phyloP scores from a whole-genome alignment of 1,140 invertebrate species.

The Coenobita brevimanus region DNA sequence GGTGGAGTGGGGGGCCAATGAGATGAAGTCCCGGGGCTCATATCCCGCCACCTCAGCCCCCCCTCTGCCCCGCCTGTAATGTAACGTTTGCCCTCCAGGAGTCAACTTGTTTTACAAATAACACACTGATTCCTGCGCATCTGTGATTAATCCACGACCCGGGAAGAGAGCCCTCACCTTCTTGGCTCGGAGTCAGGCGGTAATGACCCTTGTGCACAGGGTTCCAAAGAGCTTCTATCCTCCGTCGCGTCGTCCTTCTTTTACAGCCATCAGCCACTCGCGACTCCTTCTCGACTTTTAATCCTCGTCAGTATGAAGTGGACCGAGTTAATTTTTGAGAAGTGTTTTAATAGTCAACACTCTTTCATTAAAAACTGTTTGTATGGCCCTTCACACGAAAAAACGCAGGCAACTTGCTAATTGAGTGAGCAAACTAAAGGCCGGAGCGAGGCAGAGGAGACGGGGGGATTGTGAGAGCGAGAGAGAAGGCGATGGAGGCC shows the following conservation, averaged over 20 bases:
- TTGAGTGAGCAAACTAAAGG: slow-evolving; percentile 66
- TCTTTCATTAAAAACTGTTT: slow-evolving; percentile 70
- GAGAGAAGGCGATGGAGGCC: slow-evolving; percentile 9
- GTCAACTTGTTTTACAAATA: slow-evolving; percentile 70
- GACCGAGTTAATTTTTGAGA: slow-evolving; percentile 70
- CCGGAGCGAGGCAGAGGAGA: slow-evolving; percentile 30
- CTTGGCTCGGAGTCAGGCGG: background rate
- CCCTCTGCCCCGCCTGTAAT: slow-evolving; percentile 50
- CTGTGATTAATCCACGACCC: slow-evolving; percentile 66
- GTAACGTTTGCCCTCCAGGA: slow-evolving; percentile 67
- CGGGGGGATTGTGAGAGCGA: slow-evolving; percentile 50
- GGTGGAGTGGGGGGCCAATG: slow-evolving; percentile 21
- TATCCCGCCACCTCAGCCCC: background rate
- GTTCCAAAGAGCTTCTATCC: background rate
- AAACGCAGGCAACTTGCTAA: slow-evolving; percentile 69
- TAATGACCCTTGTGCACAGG: slow-evolving; percentile 10
- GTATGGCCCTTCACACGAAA: slow-evolving; percentile 68
- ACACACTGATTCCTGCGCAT: slow-evolving; percentile 70
- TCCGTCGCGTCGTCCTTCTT: background rate
- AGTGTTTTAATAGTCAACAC: slow-evolving; percentile 70
- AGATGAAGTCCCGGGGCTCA: slow-evolving; percentile 27
- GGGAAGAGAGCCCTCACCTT: slow-evolving; percentile 30
- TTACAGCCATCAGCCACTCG: slow-evolving; percentile 24
- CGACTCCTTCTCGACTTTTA: slow-evolving; percentile 66
- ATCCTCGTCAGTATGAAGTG: slow-evolving; percentile 69